Evolutionary conservation across 2,113 vertebrate species (phyloP).

Genomic region (Cariama cristata): DNA sequence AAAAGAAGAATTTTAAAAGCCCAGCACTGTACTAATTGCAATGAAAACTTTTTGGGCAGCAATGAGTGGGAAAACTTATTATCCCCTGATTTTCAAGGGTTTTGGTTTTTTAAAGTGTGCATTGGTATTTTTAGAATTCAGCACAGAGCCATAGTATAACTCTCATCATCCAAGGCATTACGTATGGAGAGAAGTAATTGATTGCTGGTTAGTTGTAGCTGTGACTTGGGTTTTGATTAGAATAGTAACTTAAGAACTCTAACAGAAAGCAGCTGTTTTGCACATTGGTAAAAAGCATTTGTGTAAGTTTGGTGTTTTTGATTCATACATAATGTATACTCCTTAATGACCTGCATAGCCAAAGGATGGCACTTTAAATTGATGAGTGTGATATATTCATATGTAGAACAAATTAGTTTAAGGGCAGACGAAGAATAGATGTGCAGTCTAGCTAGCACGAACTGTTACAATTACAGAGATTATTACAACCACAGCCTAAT

Average conservation of each 20-base stretch:
- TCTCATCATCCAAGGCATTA: constrained; percentile 4
- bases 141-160: neutral
- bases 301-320: constrained; percentile 60
- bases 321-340: constrained; percentile 77
- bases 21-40: neutral
- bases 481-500: constrained; percentile 71
- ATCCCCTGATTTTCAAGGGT: neutral
- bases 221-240: constrained; percentile 56
- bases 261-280: constrained; percentile 52
- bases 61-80: neutral
- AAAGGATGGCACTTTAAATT: constrained; percentile 78
- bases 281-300: constrained; percentile 59
- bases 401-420: constrained; percentile 78
- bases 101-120: neutral
- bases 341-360: constrained; percentile 73
- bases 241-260: constrained; percentile 26
- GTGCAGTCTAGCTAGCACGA: constrained; percentile 71
- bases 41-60: neutral
- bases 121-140: constrained; percentile 21
- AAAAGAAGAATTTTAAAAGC: neutral
- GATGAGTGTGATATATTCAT: constrained; percentile 79
- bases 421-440: constrained; percentile 79
- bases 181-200: constrained; percentile 22
- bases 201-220: constrained; percentile 58
- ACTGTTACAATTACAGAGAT: constrained; percentile 76